Base-by-base conservation (phyloP, 2,113 vertebrate species). In the Mixornis gularis region DNA sequence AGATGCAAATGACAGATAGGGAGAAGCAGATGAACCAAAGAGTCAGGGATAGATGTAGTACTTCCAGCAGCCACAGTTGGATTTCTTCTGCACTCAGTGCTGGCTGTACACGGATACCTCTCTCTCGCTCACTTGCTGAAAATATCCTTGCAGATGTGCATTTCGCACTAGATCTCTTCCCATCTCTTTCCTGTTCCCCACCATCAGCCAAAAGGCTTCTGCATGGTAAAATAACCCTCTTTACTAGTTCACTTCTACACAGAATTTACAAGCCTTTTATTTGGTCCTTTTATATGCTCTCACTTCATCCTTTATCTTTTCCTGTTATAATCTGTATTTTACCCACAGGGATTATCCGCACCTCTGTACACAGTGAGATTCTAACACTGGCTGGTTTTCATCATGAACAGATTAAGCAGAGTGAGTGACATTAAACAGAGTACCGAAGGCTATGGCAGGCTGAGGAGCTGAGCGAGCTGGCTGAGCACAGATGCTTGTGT, bases 1-100 rank as follows among this genome's bases (percentile, higher is more conserved):
- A 78, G 66, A 49, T 12, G 49, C 41, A 44, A 56, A 56, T 0
- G 0, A 44, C 13, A 72, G 36, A 68, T 7, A 34, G 1, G 3
- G 38, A 77, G 48, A 69, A 80, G 46, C 3, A 73, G 73, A 18
- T 38, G 29, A 80, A 73, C 2, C 24, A 72, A 43, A 43, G 58
- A 52, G 15, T 27, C 25, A 8, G 10, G 26, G 38, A 29, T 63
- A 71, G 10, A 44, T 85, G 14, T 9, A 76, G 29, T 18, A 29
- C 29, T 41, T 51, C n/a, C 24, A 59, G 41, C 34, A 89, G 51
- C 65, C 20, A 34, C 11, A 12, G 36, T 16, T 63, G 34, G 32
- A 65, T 73, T 91, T 83, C 65, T 71, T 87, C 62, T 79, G 43
- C 32, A 24, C 34, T 20, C 48, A 19, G 34, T 12, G 38, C 18